These are phyloP conservation scores for Leptodirus hochenwartii DNA, from an alignment of 2,888 invertebrate genomes.

Conservation along the genomic window DNA sequence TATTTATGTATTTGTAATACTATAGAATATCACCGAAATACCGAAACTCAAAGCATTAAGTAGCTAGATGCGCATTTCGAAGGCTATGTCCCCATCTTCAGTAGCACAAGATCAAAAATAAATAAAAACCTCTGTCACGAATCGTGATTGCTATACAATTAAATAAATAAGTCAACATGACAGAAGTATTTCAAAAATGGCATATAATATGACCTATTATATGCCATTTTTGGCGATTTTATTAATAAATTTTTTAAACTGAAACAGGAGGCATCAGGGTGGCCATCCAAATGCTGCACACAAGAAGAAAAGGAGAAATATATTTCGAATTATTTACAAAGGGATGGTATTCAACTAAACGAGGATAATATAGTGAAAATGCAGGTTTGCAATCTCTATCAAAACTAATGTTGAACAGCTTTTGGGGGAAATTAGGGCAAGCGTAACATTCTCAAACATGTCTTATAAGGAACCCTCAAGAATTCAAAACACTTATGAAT, in stretches of 20 bases:
- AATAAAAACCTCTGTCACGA: too few relatives aligned
- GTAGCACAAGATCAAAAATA: too few relatives aligned
- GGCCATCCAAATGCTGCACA: slow-evolving; percentile 14
- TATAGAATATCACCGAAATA: too few relatives aligned
- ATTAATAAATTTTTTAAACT: slow-evolving; percentile 19
- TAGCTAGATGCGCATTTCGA: too few relatives aligned
- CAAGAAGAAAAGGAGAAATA: slow-evolving; percentile 12
- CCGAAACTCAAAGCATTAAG: too few relatives aligned
- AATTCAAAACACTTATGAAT: slow-evolving; percentile 11
- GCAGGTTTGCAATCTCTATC: slow-evolving; percentile 14
- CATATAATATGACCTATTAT: slow-evolving; percentile 19
- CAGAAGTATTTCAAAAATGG: slow-evolving; percentile 19
- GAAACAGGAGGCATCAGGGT: slow-evolving; percentile 17
- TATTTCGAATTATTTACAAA: slow-evolving; percentile 12
- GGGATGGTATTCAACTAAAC: slow-evolving; percentile 15
- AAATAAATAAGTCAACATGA: too few relatives aligned
- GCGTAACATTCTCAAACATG: slow-evolving; percentile 11
- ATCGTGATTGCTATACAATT: too few relatives aligned
- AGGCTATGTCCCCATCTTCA: too few relatives aligned
- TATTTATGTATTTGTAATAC: too few relatives aligned
- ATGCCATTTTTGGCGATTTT: slow-evolving; percentile 19
- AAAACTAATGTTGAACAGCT: slow-evolving; percentile 16
- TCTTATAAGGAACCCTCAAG: slow-evolving; percentile 10
- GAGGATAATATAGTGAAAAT: slow-evolving; percentile 13
- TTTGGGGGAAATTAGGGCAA: slow-evolving; percentile 18